These are phyloP conservation scores for Pristionchus maxplancki DNA, from an alignment of 2,888 invertebrate species.

Conservation along the genomic window DNA sequence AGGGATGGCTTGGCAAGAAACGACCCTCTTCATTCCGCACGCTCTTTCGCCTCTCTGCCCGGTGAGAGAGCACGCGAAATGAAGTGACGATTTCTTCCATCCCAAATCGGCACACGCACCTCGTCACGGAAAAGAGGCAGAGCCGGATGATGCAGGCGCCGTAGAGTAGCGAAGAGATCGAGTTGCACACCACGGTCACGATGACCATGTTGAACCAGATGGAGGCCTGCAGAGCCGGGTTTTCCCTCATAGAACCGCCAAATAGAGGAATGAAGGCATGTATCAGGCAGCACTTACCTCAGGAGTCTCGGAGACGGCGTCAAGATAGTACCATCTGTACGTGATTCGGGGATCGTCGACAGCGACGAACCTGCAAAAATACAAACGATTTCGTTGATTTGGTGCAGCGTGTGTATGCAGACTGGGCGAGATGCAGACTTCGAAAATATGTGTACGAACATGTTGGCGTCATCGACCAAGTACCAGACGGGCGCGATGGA, in stretches of 20 bases:
- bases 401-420: too few relatives aligned
- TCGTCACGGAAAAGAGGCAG: neutral
- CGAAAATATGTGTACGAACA: too few relatives aligned
- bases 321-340: neutral
- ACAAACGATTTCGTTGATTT: neutral
- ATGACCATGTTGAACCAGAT: constrained; percentile 25
- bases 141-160: neutral
- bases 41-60: too few relatives aligned
- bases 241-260: too few relatives aligned
- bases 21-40: too few relatives aligned
- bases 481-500: neutral
- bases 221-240: neutral
- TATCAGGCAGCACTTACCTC: too few relatives aligned
- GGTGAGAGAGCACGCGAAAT: too few relatives aligned
- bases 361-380: neutral
- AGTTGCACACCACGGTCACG: neutral
- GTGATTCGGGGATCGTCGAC: neutral
- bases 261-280: too few relatives aligned
- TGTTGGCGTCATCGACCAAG: neutral
- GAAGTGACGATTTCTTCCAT: too few relatives aligned
- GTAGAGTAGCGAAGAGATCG: neutral
- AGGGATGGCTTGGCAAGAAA: too few relatives aligned
- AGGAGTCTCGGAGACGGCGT: neutral
- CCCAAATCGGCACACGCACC: neutral
- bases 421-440: neutral